Evolutionary conservation across 2,888 invertebrate genomes (phyloP), one percentile per base, ranked within the genome.

Genomic region (Drosophila rubida): DNA sequence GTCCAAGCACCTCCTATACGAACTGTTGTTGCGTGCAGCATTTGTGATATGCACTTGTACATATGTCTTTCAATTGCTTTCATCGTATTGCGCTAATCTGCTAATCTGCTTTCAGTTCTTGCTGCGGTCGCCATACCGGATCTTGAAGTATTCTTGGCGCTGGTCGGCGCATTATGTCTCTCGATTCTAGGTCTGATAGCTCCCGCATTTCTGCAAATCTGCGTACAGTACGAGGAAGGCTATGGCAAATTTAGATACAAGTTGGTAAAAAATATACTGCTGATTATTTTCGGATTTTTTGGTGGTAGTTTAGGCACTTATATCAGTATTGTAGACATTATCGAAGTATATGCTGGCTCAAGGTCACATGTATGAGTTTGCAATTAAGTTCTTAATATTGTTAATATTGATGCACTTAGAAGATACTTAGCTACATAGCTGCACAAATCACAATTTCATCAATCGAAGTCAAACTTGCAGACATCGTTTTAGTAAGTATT

Each of bases 131-230:
- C 96, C n/a, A 95, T 98, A 55, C 98, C 98, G 0, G 95, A 97
- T 85, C 93, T 98, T 11, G 35, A 14, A 7, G 95, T 97, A 0
- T 97, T 98, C 89, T 98, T 98, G 57, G 96, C 98, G 0, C 92
- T 98, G 39, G 97, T 98, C 0, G 98, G 98, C 19, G 98, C 98
- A 19, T 95, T 98, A 9, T 97, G 98, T 80, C 93, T 97, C 30
- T 97, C 98, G 2, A 96, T 97, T 75, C 93, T 98, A 60, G 98
- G 98, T 3, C 93, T 98, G 1, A 97, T 98, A 88, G 97, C 98
- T 90, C 98, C 98, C 0, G 96, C 98, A 0, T 93, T 97, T 11
- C 96, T 98, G 67, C 97, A 98, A 90, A 93, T 97, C 45, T 95
- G 96, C 86, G 95, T 95, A 0, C 93, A 96, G 75, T 94, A 95